Evolutionary conservation across 2,113 vertebrate genomes (phyloP).

Genomic region (Malurus alboscapulatus): DNA sequence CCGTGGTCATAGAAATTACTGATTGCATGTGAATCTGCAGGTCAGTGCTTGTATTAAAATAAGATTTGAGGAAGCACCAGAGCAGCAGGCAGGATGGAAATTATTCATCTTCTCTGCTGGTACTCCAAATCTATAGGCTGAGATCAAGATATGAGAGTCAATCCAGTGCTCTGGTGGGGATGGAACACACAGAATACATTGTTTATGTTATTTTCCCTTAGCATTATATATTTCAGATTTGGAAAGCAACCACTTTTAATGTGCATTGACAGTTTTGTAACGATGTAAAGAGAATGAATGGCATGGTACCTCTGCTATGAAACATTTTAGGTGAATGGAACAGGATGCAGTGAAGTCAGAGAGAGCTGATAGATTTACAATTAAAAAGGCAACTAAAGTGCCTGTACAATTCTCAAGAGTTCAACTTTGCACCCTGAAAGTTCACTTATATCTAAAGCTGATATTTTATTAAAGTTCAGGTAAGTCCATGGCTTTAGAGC

Average conservation of each 20-base stretch:
- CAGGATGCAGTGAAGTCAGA: not conserved
- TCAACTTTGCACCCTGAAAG: not conserved
- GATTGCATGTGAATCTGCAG: not conserved
- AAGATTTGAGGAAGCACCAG: not conserved
- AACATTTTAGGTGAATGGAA: not conserved
- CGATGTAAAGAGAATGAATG: not conserved
- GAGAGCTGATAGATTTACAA: not conserved
- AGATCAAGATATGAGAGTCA: not conserved
- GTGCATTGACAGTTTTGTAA: not conserved
- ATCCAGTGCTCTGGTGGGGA: not conserved
- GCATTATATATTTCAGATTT: not conserved
- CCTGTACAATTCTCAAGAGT: not conserved
- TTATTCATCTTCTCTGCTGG: not conserved
- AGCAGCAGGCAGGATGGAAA: not conserved
- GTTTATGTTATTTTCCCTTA: not conserved
- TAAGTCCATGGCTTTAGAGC: not conserved
- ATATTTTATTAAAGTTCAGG: not conserved
- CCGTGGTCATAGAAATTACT: not conserved
- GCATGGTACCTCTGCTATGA: not conserved
- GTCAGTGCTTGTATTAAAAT: not conserved
- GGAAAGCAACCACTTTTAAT: not conserved
- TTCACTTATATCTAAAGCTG: not conserved
- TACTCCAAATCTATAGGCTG: not conserved
- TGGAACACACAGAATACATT: not conserved
- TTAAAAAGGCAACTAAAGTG: not conserved